A percentile compares a stretch with the other conserved stretches of the same genome.
phyloP scores from a whole-genome alignment of 2,888 invertebrate genomes.

The Hydriomena furcata region DNA sequence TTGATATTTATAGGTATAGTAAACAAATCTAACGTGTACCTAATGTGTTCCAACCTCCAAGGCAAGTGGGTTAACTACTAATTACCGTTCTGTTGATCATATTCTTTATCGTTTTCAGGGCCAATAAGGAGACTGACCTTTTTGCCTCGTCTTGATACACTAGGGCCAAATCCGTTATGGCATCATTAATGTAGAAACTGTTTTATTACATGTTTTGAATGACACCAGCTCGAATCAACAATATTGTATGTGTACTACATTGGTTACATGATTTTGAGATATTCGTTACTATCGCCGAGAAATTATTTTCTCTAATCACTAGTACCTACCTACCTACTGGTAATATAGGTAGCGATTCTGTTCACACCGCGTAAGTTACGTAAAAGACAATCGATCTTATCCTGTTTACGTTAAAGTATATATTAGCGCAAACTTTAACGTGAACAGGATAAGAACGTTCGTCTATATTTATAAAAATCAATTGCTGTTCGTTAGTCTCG shows the following conservation, averaged over 20 bases:
- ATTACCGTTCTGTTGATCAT: constrained; percentile 4
- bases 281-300: background rate
- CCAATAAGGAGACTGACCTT: constrained; percentile 9
- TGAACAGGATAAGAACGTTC: too few species aligned
- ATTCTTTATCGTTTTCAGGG: constrained; percentile 15
- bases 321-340: background rate
- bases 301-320: constrained; percentile 3
- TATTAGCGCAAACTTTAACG: too few species aligned
- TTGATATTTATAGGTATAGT: constrained; percentile 8
- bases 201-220: background rate
- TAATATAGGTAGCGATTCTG: too few species aligned
- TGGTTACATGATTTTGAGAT: background rate
- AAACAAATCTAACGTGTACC: background rate
- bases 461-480: too few species aligned
- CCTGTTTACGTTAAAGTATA: too few species aligned
- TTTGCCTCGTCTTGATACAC: constrained; percentile 1
- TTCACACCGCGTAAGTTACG: too few species aligned
- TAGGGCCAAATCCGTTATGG: constrained; percentile 3
- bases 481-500: too few species aligned
- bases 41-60: background rate
- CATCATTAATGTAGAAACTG: background rate
- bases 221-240: too few species aligned
- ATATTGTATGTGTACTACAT: background rate
- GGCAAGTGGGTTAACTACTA: constrained; percentile 14
- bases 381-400: too few species aligned